phyloP scores from a whole-genome alignment of 2,113 vertebrate species.

The Seriola quinqueradiata region DNA sequence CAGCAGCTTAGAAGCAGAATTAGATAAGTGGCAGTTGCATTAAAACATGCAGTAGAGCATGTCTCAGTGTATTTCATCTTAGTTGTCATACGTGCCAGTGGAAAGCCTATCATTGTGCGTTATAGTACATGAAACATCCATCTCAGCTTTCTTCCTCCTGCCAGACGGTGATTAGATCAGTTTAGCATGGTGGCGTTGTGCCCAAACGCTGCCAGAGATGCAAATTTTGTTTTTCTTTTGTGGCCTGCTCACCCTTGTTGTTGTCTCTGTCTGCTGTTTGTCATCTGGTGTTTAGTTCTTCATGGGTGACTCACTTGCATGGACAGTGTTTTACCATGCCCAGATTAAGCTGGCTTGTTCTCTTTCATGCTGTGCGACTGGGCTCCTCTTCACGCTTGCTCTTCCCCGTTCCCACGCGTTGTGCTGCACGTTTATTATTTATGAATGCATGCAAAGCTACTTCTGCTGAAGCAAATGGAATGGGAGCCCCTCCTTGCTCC shows the following conservation, averaged over 20 bases:
- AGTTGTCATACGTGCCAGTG: slow-evolving; percentile 44
- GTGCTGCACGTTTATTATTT: slow-evolving; percentile 80
- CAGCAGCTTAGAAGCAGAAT: slow-evolving; percentile 55
- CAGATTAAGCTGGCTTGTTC: slow-evolving; percentile 65
- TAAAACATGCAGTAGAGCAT: slow-evolving; percentile 44
- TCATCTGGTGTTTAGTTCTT: slow-evolving; percentile 62
- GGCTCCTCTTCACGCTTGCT: slow-evolving; percentile 55
- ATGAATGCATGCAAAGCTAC: slow-evolving; percentile 82
- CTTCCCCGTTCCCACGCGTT: slow-evolving; percentile 61
- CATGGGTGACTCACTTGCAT: slow-evolving; percentile 50
- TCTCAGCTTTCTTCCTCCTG: slow-evolving; percentile 42
- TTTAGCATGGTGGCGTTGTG: slow-evolving; percentile 45
- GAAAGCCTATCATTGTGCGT: slow-evolving; percentile 45
- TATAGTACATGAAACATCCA: slow-evolving; percentile 49
- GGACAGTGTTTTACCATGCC: slow-evolving; percentile 45
- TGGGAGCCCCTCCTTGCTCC: slow-evolving; percentile 73
- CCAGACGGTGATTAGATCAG: slow-evolving; percentile 60
- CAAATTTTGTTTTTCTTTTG: slow-evolving; percentile 62
- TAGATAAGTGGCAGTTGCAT: slow-evolving; percentile 52
- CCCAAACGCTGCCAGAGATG: slow-evolving; percentile 58
- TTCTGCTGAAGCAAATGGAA: slow-evolving; percentile 81
- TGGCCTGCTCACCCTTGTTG: slow-evolving; percentile 34
- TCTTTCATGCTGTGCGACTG: slow-evolving; percentile 64
- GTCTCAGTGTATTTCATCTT: slow-evolving; percentile 46
- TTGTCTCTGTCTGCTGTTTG: slow-evolving; percentile 64